Percentiles rank a stretch among this genome's conserved stretches.
phyloP scores from a whole-genome alignment of 2,797 vertebrate genomes.

The Ptychobarbus kaznakovi region DNA sequence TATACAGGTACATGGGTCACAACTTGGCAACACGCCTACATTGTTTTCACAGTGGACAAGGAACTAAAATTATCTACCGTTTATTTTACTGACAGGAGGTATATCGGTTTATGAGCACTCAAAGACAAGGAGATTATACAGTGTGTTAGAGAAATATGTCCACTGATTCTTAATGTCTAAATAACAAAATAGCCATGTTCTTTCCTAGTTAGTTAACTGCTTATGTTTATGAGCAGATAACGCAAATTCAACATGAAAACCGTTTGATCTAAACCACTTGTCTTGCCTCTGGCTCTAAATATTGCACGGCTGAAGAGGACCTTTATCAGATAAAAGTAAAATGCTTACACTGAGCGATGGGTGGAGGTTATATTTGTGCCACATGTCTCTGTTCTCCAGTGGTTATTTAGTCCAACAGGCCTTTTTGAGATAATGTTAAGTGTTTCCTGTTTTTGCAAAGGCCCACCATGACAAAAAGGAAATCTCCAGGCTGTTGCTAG shows the following conservation, averaged over 20 bases:
- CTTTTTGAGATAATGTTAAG: slow-evolving; percentile 71
- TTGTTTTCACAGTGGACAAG: neutral
- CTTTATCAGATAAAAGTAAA: slow-evolving; percentile 58
- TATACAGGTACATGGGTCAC: slow-evolving; percentile 11
- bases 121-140: neutral
- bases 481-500: slow-evolving; percentile 29
- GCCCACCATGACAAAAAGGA: slow-evolving; percentile 40
- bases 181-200: neutral
- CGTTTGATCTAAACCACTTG: slow-evolving; percentile 30
- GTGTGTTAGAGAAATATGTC: neutral
- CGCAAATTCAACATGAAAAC: slow-evolving; percentile 26
- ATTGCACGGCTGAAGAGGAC: slow-evolving; percentile 46
- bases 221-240: slow-evolving; percentile 24
- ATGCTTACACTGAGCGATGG: slow-evolving; percentile 58
- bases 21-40: slow-evolving; percentile 8
- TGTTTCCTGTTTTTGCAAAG: slow-evolving; percentile 76
- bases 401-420: slow-evolving; percentile 69
- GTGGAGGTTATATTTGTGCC: slow-evolving; percentile 59
- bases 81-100: slow-evolving; percentile 1
- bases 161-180: neutral
- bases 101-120: neutral
- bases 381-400: slow-evolving; percentile 55
- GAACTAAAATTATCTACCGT: neutral
- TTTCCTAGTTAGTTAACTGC: slow-evolving; percentile 20
- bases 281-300: slow-evolving; percentile 20